phyloP scores from a whole-genome alignment of 2,888 invertebrate genomes.

The Lucinisca nassula region DNA sequence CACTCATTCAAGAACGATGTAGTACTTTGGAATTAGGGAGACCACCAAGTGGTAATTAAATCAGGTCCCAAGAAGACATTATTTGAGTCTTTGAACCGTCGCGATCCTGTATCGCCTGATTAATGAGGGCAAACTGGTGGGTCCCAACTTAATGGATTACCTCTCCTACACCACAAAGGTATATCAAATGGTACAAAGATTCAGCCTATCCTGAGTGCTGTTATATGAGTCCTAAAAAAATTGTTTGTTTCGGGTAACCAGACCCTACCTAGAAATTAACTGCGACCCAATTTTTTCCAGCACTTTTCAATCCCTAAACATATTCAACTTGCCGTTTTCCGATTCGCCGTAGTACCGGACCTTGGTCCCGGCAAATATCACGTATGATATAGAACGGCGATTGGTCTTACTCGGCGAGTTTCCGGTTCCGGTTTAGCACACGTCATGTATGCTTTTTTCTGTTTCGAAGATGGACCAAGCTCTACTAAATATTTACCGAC shows the following conservation, averaged over 20 bases:
- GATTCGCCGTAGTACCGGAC: too few species aligned
- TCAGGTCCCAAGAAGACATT: background rate
- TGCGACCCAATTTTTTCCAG: too few species aligned
- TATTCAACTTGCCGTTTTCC: too few species aligned
- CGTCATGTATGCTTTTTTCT: background rate
- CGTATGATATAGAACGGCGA: too few species aligned
- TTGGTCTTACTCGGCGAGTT: too few species aligned
- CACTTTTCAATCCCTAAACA: too few species aligned
- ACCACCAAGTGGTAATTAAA: background rate
- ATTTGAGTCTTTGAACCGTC: background rate
- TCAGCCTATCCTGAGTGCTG: background rate
- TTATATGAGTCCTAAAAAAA: too few species aligned
- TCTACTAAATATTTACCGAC: background rate
- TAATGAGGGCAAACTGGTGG: background rate
- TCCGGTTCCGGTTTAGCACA: too few species aligned
- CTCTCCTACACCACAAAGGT: conserved; percentile 8
- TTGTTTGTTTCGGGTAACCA: too few species aligned
- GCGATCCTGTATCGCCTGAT: background rate
- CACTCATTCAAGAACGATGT: background rate
- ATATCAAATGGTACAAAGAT: conserved; percentile 3
- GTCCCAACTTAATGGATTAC: background rate
- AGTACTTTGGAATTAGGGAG: background rate
- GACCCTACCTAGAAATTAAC: too few species aligned
- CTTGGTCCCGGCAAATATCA: too few species aligned
- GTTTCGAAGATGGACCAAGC: background rate